Base-by-base conservation (phyloP, 2,888 invertebrate genomes). In the Scaptomyza caliginosa region DNA sequence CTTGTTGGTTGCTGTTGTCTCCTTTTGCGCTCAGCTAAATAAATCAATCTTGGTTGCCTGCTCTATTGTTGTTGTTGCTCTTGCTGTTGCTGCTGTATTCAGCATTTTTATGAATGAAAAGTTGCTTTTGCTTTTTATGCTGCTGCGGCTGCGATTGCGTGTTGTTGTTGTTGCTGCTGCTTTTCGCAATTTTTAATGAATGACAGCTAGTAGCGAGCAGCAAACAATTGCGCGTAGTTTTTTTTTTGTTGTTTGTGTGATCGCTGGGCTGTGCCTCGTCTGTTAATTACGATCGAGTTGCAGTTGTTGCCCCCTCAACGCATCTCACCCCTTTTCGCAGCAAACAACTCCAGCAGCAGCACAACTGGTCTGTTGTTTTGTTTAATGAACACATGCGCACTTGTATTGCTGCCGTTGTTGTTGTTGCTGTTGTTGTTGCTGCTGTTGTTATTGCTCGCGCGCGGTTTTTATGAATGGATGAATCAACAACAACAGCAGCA, bases 391-490 rank as follows among this genome's bases (percentile, higher is more conserved):
- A 65, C 59, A 73, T 73, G 74, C 62, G 69, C 69, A 65, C 42
- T 59, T 42, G 62, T 52, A 23, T 76, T 71, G 67, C 62, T 45
- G 43, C 43, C 38, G 49, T 39, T 60, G 56, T 17, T 54, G 57
- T 40, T 68, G 66, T 49, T 72, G 69, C 30, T 60, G 58, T 13
- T 49, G 56, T 40, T 67, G 65, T 54, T 71, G 69, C 39, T 65
- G 65, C 36, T 54, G 57, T 51, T 66, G 58, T 26, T 74, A 54
- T 42, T 72, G 74, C 46, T 54, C 55, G 60, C 58, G 57, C 73
- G 77, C 65, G 77, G 64, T 84, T 81, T 81, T 81, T 83, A 84
- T 81, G 84, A 81, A 81, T 80, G 83, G 83, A 83, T 63, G 59
- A 64, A 68, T 55, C 71, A 73, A 69, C 59, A 62, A 17, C 62